Evolutionary conservation across 2,113 vertebrate species (phyloP), one percentile per base, ranked within the genome.

Genomic region (Procavia capensis): DNA sequence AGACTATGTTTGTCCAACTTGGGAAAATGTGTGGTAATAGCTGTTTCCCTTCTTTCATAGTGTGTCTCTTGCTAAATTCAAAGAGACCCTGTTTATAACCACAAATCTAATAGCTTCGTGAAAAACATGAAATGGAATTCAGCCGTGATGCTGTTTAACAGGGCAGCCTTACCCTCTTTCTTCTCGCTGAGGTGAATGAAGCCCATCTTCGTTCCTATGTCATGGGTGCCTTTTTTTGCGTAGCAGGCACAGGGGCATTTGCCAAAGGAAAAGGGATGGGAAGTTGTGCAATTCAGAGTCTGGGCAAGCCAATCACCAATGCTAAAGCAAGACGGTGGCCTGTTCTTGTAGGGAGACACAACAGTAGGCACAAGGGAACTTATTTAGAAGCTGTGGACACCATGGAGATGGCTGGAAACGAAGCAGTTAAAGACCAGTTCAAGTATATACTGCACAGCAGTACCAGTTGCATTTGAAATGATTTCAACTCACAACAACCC

Each of bases 81-180:
- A 85, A 94, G 95, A 20, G 14, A 29, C 63, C 68, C 29, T 93
- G 13, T 90, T 85, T 90, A 45, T 90, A 41, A 61, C 83, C 84
- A 59, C 36, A 41, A 43, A 64, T 64, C 74, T 88, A 79, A 90
- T 41, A 88, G 36, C 45, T 76, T 59, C 63, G 57, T 31, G 80
- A 29, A 85, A 63, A 92, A 78, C 39, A 80, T 82, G 70, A 75
- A 91, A 47, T 31, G n/a, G 80, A 57, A 61, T 79, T 85, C 45
- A 85, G 78, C 93, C 72, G 41, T 24, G 75, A 64, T 88, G 36
- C 47, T 78, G 3, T 57, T 88, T 85, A 72, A n/a, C 29, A 83
- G 43, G 41, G n/a, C 7, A 75, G 29, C 29, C 29, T 81, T 39
- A n/a, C 83, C 50, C 16, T 61, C 16, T 90, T 78, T 64, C 39